A percentile compares a stretch with the other conserved stretches of the same genome.
These are phyloP conservation scores for Tolypeutes matacus DNA, from an alignment of 2,797 vertebrate genomes.

Conservation along the genomic window DNA sequence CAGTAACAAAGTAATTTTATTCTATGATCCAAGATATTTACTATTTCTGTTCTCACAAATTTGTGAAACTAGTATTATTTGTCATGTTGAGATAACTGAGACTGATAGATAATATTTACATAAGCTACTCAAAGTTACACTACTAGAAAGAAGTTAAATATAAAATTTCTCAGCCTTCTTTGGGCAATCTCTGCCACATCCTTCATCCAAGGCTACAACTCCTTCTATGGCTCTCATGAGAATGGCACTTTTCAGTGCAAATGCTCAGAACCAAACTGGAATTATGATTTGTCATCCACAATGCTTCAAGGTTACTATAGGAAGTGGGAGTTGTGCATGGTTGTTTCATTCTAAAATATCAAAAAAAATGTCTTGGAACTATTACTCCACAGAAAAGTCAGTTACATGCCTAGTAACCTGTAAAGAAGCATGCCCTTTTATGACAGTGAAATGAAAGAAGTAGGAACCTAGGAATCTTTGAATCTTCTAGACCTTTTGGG, in stretches of 20 bases:
- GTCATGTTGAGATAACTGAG: neutral
- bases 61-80: neutral
- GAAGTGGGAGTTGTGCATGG: neutral
- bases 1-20: neutral
- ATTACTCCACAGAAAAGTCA: neutral
- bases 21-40: neutral
- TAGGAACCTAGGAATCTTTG: neutral
- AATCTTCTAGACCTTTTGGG: neutral
- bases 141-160: neutral
- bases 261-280: neutral
- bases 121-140: neutral
- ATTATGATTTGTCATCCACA: neutral
- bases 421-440: neutral
- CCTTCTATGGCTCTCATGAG: neutral
- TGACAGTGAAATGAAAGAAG: neutral
- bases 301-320: neutral
- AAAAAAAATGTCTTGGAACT: neutral
- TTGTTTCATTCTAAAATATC: neutral
- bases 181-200: neutral
- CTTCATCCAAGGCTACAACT: neutral
- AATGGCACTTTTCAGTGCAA: neutral
- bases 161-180: neutral
- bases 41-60: neutral
- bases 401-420: fast-evolving
- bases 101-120: neutral